Percentiles rank a stretch among this genome's conserved stretches.
phyloP scores from a whole-genome alignment of 2,113 vertebrate species.

The Seriola aureovittata region DNA sequence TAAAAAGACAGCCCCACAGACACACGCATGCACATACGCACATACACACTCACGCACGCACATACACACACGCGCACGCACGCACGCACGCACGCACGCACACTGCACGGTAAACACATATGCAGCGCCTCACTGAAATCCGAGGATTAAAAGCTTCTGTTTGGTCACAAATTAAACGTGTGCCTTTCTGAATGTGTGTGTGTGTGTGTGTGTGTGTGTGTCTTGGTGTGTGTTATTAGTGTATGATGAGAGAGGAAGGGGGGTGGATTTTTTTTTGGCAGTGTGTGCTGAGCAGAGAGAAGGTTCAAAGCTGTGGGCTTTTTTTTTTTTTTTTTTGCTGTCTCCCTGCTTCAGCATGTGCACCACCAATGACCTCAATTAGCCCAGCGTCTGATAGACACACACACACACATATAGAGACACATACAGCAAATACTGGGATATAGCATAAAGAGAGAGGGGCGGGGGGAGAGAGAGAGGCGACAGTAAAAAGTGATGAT shows the following conservation, averaged over 20 bases:
- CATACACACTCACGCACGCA: conserved; percentile 9
- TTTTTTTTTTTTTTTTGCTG: conserved; percentile 26
- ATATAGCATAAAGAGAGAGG: conserved; percentile 9
- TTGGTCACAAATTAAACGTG: conserved; percentile 65
- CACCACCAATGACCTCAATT: conserved; percentile 79
- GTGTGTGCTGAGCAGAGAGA: conserved; percentile 66
- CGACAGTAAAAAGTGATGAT: conserved; percentile 12
- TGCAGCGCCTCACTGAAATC: conserved; percentile 48
- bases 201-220: conserved; percentile 15
- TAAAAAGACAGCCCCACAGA: conserved; percentile 24
- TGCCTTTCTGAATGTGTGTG: conserved; percentile 19
- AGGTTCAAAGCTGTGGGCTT: conserved; percentile 70
- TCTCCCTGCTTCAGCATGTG: conserved; percentile 64
- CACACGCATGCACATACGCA: conserved; percentile 3
- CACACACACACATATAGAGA: conserved; percentile 43
- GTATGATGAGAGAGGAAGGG: conserved; percentile 41
- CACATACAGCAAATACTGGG: conserved; percentile 49
- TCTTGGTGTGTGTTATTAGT: conserved; percentile 37
- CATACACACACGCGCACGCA: neutral
- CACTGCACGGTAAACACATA: conserved; percentile 35
- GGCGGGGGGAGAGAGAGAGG: neutral
- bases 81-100: conserved; percentile 7
- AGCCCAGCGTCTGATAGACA: conserved; percentile 74
- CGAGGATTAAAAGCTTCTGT: conserved; percentile 72
- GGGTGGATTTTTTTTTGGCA: conserved; percentile 37